Conservation (phyloP, 1,140 invertebrate genomes). For the Aphelenchoides fujianensis region DNA sequence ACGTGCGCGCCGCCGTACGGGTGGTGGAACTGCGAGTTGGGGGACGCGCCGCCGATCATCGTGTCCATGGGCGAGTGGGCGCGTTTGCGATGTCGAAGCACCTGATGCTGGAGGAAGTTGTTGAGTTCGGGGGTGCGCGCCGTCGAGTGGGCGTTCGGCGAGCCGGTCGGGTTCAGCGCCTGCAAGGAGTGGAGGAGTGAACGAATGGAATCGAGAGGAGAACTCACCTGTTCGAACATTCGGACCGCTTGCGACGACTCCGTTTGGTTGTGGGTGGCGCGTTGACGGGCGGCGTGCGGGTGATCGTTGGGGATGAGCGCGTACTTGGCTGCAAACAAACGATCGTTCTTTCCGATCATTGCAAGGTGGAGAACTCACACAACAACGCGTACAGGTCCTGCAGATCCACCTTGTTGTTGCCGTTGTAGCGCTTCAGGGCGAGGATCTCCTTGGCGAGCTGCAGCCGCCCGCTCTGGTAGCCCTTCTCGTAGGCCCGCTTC, state of each 20-base stretch:
- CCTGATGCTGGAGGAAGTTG: conserved; percentile 45
- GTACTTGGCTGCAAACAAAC: too few relatives aligned
- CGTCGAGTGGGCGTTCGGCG: conserved; percentile 26
- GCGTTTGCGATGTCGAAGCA: conserved; percentile 54
- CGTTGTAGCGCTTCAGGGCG: conserved; percentile 35
- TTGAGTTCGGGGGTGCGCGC: conserved; percentile 46
- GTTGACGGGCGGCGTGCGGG: conserved; percentile 24
- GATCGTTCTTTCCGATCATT: conserved; percentile 28
- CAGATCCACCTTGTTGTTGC: conserved; percentile 40
- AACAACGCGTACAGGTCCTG: conserved; percentile 26
- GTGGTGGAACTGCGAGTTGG: conserved; percentile 18
- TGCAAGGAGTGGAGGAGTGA: conserved; percentile 25
- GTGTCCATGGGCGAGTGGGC: conserved; percentile 45
- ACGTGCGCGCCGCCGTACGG: too few relatives aligned
- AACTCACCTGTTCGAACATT: conserved; percentile 53
- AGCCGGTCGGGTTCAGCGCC: conserved; percentile 37
- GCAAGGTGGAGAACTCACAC: too few relatives aligned
- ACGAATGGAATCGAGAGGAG: neutral
- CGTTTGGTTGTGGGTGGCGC: conserved; percentile 19
- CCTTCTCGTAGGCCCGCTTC: conserved; percentile 54
- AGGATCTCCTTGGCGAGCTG: conserved; percentile 49
- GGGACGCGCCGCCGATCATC: conserved; percentile 12
- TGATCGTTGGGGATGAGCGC: conserved; percentile 24
- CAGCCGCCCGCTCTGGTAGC: conserved; percentile 40
- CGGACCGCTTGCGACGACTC: conserved; percentile 34